phyloP scores from a whole-genome alignment of 2,888 invertebrate genomes.

The Petrolisthes manimaculis region DNA sequence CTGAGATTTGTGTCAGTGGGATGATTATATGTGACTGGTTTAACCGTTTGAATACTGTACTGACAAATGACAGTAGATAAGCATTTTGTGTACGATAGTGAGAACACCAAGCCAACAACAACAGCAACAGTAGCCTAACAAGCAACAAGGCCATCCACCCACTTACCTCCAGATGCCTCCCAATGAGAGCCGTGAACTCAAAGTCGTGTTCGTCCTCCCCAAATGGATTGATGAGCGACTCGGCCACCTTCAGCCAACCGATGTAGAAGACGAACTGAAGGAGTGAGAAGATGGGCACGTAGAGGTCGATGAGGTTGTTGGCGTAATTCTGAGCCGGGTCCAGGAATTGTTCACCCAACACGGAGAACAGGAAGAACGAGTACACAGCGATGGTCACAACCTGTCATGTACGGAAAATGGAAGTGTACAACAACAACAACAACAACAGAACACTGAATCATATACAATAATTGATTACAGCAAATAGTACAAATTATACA shows the following conservation, averaged over 20 bases:
- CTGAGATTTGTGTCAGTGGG: too few relatives aligned
- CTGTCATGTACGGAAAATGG: constrained; percentile 72
- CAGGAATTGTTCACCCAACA: constrained; percentile 89
- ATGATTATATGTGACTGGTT: too few relatives aligned
- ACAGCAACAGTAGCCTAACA: too few relatives aligned
- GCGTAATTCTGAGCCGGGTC: constrained; percentile 73
- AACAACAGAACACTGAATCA: background rate
- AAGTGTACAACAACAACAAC: background rate
- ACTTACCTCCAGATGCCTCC: constrained; percentile 89
- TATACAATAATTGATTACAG: background rate
- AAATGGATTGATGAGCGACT: constrained; percentile 93
- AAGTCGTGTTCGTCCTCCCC: constrained; percentile 97
- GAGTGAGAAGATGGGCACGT: constrained; percentile 90
- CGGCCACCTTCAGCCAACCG: constrained; percentile 95
- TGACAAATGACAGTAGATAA: too few relatives aligned
- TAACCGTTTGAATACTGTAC: too few relatives aligned
- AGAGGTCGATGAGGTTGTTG: constrained; percentile 74
- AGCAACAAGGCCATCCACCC: too few relatives aligned
- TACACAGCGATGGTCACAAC: constrained; percentile 93
- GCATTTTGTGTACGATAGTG: too few relatives aligned
- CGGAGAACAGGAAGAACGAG: constrained; percentile 88
- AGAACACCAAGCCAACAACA: too few relatives aligned
- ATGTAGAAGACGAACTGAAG: constrained; percentile 93
- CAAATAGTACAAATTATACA: background rate
- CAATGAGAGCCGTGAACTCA: constrained; percentile 92